Evolutionary conservation across 2,113 vertebrate genomes (phyloP).

Genomic region (Limnothrissa miodon): DNA sequence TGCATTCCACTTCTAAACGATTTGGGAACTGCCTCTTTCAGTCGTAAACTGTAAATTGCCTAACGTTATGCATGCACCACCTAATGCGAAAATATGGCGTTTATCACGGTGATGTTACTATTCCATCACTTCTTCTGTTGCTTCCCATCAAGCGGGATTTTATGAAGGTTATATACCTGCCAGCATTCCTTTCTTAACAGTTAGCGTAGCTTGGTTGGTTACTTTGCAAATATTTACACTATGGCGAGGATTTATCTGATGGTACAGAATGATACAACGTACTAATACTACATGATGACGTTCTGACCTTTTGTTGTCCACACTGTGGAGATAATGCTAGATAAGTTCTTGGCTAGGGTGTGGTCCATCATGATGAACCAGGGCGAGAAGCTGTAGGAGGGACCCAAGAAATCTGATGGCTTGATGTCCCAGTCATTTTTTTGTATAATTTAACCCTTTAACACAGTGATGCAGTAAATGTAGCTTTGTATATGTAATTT

Average conservation of each 20-base stretch:
- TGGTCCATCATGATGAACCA: not conserved
- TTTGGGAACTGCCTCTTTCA: not conserved
- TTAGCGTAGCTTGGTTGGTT: not conserved
- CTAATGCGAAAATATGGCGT: not conserved
- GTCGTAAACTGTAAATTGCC: not conserved
- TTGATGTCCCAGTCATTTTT: not conserved
- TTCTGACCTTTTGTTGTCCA: not conserved
- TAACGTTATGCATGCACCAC: not conserved
- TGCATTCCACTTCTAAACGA: not conserved
- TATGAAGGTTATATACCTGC: not conserved
- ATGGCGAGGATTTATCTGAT: not conserved
- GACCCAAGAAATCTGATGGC: slow-evolving; percentile 10
- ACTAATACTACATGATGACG: not conserved
- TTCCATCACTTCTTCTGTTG: not conserved
- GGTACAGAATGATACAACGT: not conserved
- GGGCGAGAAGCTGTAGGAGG: not conserved
- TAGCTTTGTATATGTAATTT: not conserved
- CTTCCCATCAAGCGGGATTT: not conserved
- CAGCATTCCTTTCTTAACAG: not conserved
- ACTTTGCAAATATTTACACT: not conserved
- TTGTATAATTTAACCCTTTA: not conserved
- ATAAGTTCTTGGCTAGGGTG: not conserved
- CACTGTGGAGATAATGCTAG: not conserved
- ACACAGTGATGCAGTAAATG: not conserved
- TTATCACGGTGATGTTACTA: not conserved